Evolutionary conservation across 2,888 invertebrate species (phyloP).

Genomic region (Cerceris rybyensis): DNA sequence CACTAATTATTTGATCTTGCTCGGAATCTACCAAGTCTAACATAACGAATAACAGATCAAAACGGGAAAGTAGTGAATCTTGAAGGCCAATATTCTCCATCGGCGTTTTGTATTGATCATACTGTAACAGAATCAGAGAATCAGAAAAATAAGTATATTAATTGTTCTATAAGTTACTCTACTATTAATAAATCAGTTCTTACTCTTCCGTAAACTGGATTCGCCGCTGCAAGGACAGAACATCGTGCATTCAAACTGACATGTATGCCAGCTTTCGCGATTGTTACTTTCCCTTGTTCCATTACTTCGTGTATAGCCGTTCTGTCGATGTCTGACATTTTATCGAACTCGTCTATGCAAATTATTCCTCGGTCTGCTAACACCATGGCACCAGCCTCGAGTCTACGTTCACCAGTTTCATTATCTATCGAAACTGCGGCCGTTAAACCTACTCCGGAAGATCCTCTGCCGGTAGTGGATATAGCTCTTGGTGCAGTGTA

Average conservation of each 20-base stretch:
- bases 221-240: conserved; percentile 99
- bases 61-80: conserved; percentile 97
- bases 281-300: conserved; percentile 99
- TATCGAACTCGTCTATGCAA: conserved; percentile 99
- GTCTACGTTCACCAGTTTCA: conserved; percentile 93
- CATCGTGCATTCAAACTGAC: conserved; percentile 98
- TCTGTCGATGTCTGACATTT: conserved; percentile 99
- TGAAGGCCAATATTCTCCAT: conserved; percentile 99
- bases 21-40: conserved; percentile 96
- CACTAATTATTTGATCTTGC: conserved; percentile 94
- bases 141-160: neutral
- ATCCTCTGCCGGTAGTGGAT: conserved; percentile 98
- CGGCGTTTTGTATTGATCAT: conserved; percentile 99
- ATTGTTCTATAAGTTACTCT: conserved; percentile 1
- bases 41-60: conserved; percentile 98
- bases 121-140: conserved; percentile 84
- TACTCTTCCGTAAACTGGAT: conserved; percentile 98
- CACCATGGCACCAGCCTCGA: conserved; percentile 99
- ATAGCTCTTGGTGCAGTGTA: conserved; percentile 97
- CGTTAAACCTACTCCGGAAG: conserved; percentile 98
- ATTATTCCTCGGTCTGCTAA: conserved; percentile 98
- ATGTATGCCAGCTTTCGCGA: conserved; percentile 99
- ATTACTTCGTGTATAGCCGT: conserved; percentile 99
- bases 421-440: conserved; percentile 98
- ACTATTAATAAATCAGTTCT: conserved; percentile 66